Base-by-base conservation (phyloP, 1,140 invertebrate species). In the Caenorhabditis briggsae region DNA sequence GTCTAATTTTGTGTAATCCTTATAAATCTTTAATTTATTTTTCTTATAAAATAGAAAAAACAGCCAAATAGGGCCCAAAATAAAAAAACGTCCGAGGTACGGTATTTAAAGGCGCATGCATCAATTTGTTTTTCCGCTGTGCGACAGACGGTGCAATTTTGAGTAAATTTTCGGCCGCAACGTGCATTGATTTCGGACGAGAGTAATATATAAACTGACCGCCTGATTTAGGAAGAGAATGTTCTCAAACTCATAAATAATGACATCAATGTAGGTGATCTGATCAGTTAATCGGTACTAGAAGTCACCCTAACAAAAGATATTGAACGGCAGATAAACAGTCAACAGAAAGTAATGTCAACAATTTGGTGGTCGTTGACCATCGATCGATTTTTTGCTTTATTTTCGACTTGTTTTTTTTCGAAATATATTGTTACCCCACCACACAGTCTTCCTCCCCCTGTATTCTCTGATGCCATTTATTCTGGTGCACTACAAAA, bases 191-290 rank as follows among this genome's bases (percentile, higher is more conserved):
- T n/a, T n/a, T n/a, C n/a, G n/a, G n/a, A n/a, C n/a, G n/a, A n/a
- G n/a, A n/a, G n/a, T n/a, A n/a, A n/a, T n/a, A n/a, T n/a, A n/a
- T n/a, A n/a, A n/a, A n/a, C n/a, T n/a, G 33, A 33, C 33, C 33
- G 33, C 33, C 33, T 33, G 33, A 33, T 33, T 33, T 33, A 33
- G 33, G 3, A 33, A 33, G 1, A 33, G 33, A 33, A 33, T 33
- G 33, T 33, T 33, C 33, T 33, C 33, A 33, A 33, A 33, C 33
- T 33, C 16, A 58, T 33, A 64, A 12, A 3, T 33, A 70, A 11
- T 78, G 70, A 78, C 70, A 78, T 78, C 46, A 78, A 11, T n/a
- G 70, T 78, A 50, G 23, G 70, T 78, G 70, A 78, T 78, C 43
- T 50, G 43, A 50, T 78, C 46, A 50, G 70, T 48, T 11, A 20